These are phyloP conservation scores for Caenorhabditis sp. DNA, from an alignment of 2,888 invertebrate species.

Conservation along the genomic window DNA sequence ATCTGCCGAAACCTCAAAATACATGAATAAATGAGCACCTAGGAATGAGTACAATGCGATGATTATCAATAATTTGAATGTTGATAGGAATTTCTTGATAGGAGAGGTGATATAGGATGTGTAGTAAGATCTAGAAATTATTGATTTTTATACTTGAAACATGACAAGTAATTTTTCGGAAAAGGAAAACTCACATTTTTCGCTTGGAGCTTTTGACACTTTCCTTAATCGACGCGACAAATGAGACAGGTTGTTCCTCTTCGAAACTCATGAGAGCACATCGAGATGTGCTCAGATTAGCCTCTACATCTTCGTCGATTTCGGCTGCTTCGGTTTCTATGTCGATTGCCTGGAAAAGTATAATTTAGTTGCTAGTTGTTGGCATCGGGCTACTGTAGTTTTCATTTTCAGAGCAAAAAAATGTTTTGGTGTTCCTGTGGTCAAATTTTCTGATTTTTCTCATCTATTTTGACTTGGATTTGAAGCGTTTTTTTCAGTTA, in stretches of 20 bases:
- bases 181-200: slow-evolving; percentile 36
- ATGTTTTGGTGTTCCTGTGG: too few species aligned
- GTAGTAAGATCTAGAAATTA: slow-evolving; percentile 28
- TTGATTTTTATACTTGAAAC: slow-evolving; percentile 37
- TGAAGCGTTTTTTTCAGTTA: too few species aligned
- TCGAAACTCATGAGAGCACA: slow-evolving; percentile 47
- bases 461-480: too few species aligned
- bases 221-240: slow-evolving; percentile 39
- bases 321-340: slow-evolving; percentile 26
- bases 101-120: slow-evolving; percentile 35
- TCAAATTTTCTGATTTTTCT: too few species aligned
- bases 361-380: not conserved
- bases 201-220: slow-evolving; percentile 38
- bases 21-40: slow-evolving; percentile 67
- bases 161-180: not conserved
- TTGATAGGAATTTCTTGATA: slow-evolving; percentile 29
- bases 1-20: slow-evolving; percentile 63
- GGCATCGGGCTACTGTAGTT: not conserved
- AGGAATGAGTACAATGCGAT: slow-evolving; percentile 63
- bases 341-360: slow-evolving; percentile 31
- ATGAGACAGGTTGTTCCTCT: slow-evolving; percentile 41
- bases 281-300: slow-evolving; percentile 34
- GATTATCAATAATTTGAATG: slow-evolving; percentile 52
- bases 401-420: too few species aligned
- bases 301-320: slow-evolving; percentile 28